Evolutionary conservation across 2,888 invertebrate genomes (phyloP), one percentile per base, ranked within the genome.

Genomic region (Ptychoptera contaminata): DNA sequence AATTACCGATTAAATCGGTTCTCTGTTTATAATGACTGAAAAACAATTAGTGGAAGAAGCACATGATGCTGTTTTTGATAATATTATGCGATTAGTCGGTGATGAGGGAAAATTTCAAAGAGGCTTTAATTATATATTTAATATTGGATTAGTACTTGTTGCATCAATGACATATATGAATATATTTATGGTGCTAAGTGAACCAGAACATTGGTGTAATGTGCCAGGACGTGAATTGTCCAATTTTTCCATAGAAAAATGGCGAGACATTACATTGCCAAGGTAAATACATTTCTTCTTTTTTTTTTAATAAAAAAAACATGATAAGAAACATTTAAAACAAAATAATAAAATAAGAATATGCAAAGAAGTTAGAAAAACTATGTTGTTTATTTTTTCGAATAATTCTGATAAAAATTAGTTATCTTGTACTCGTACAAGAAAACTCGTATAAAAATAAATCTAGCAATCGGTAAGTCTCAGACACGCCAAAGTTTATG

Each of bases 191-290:
- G 69, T 71, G 16, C 55, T 75, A 44, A 67, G 70, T 46, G 65
- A 69, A 42, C 74, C 74, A 5, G 69, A 73, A 38, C 74, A 75
- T 55, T 73, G 72, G 71, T 76, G 76, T 50, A 57, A 61, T 42
- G 71, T 74, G 12, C 69, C 72, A 1, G 72, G 73, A 29, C 57
- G 66, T 40, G 64, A 69, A 38, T 48, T 49, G 4, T 67, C 68
- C 11, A 69, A 71, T 55, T 61, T 63, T 35, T 63, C 70, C 0
- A 11, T 62, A 9, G 63, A 67, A 7, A 56, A 70, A 49, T 75
- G 75, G 73, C 69, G 67, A 48, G 55, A 59, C 31, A 46, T 72
- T 9, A 71, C 72, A 9, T 54, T 74, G 52, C 75, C 75, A 32
- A 64, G 58, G 71, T 73, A 61, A 60, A n/a, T n/a, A n/a, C 7